phyloP scores from a whole-genome alignment of 2,888 invertebrate genomes.

The Microplitis manilae region DNA sequence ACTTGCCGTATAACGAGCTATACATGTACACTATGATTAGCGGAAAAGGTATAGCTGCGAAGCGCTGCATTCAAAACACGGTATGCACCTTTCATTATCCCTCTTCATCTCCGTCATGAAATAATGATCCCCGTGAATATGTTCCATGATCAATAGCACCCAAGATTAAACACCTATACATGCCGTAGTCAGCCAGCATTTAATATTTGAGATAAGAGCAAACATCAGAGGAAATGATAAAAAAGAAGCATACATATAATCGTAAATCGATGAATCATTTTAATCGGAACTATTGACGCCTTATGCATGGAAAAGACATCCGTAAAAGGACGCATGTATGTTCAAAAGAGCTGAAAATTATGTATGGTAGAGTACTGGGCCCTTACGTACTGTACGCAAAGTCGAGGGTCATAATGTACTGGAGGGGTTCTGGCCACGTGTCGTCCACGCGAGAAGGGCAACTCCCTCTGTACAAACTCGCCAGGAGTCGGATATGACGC shows the following conservation, averaged over 20 bases:
- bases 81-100: not conserved
- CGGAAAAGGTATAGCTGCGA: not conserved
- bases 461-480: conserved; percentile 41
- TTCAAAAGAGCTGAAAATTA: not conserved
- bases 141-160: not conserved
- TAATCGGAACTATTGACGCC: not conserved
- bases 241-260: not conserved
- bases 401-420: conserved; percentile 25
- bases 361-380: not conserved
- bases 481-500: conserved; percentile 50
- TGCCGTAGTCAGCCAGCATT: not conserved
- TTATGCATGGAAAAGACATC: not conserved
- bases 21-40: conserved; percentile 21
- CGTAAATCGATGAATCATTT: not conserved
- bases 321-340: too few relatives aligned
- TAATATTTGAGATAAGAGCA: not conserved
- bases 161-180: too few relatives aligned
- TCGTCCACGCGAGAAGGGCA: conserved; percentile 51
- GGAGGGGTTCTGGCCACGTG: conserved; percentile 48
- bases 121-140: not conserved
- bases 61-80: not conserved
- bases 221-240: not conserved
- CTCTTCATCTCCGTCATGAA: not conserved
- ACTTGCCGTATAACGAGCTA: conserved; percentile 6
- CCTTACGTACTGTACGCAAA: not conserved